Percentiles rank a stretch among this genome's conserved stretches.
These are phyloP conservation scores for Mycetomoellerius zeteki DNA, from an alignment of 1,140 invertebrate species.

Conservation along the genomic window DNA sequence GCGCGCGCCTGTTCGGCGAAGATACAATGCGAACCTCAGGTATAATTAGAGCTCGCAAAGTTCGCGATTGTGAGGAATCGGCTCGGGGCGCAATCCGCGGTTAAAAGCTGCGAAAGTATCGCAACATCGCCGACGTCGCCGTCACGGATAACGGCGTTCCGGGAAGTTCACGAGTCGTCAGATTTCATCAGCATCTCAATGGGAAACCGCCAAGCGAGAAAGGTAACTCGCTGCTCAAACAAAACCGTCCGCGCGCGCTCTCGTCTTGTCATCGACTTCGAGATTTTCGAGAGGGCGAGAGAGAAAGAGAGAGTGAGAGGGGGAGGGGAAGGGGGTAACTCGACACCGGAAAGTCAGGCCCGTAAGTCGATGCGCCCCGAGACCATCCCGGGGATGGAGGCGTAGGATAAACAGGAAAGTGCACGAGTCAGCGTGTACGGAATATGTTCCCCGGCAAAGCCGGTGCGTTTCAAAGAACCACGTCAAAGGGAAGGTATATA, in stretches of 20 bases:
- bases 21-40: slow-evolving; percentile 23
- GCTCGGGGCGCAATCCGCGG: slow-evolving; percentile 14
- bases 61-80: slow-evolving; percentile 55
- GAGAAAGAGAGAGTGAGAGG: neutral
- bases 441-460: slow-evolving; percentile 50
- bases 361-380: slow-evolving; percentile 49
- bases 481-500: slow-evolving; percentile 24
- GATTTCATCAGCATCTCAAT: slow-evolving; percentile 67
- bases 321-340: no score
- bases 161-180: slow-evolving; percentile 60
- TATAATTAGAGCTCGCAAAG: slow-evolving; percentile 61
- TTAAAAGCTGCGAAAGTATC: slow-evolving; percentile 57
- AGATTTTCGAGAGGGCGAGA: neutral
- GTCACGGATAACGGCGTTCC: slow-evolving; percentile 50
- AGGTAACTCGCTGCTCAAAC: slow-evolving; percentile 68
- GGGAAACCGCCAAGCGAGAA: slow-evolving; percentile 6
- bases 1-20: neutral
- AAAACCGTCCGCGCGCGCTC: slow-evolving; percentile 38
- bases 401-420: slow-evolving; percentile 60
- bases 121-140: slow-evolving; percentile 19
- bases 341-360: slow-evolving; percentile 29
- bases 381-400: neutral
- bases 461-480: slow-evolving; percentile 57
- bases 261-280: slow-evolving; percentile 62
- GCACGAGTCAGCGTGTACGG: slow-evolving; percentile 60